Evolutionary conservation across 2,888 invertebrate genomes (phyloP).

Genomic region (Cremastinae sp.): DNA sequence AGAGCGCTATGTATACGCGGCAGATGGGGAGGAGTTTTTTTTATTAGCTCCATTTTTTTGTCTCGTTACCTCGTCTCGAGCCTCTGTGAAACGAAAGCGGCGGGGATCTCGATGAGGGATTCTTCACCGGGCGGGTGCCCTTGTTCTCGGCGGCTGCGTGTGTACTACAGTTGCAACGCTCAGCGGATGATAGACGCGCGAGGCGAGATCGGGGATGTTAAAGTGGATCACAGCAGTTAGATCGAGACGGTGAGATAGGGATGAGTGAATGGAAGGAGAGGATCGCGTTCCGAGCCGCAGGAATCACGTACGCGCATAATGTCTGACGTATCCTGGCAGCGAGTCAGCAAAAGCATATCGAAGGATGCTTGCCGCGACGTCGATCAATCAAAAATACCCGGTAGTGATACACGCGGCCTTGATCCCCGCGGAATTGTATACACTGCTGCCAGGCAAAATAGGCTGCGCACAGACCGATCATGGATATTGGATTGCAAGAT

Average conservation of each 20-base stretch:
- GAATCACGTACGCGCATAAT: background rate
- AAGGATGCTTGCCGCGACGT: constrained; percentile 60
- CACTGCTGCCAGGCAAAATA: constrained; percentile 51
- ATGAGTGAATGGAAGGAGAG: constrained; percentile 35
- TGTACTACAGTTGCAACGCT: constrained; percentile 24
- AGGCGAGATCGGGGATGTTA: constrained; percentile 24
- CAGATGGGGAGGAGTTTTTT: constrained; percentile 42
- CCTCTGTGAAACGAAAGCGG: constrained; percentile 40
- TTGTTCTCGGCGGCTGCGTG: constrained; percentile 7
- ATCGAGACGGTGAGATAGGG: constrained; percentile 49
- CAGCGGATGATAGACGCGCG: constrained; percentile 31
- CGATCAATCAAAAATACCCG: constrained; percentile 70
- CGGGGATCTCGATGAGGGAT: constrained; percentile 24
- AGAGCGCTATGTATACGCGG: constrained; percentile 12
- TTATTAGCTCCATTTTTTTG: constrained; percentile 24
- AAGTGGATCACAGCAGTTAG: constrained; percentile 54
- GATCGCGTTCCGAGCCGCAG: background rate
- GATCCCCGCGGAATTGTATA: constrained; percentile 61
- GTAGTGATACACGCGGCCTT: constrained; percentile 66
- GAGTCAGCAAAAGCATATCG: constrained; percentile 20
- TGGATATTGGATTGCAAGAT: constrained; percentile 74
- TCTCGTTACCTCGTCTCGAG: constrained; percentile 15
- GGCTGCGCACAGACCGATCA: constrained; percentile 62
- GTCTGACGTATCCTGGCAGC: background rate
- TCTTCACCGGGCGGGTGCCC: constrained; percentile 9